Evolutionary conservation across 2,797 vertebrate genomes (phyloP).

Genomic region (Synaphobranchus kaupii): DNA sequence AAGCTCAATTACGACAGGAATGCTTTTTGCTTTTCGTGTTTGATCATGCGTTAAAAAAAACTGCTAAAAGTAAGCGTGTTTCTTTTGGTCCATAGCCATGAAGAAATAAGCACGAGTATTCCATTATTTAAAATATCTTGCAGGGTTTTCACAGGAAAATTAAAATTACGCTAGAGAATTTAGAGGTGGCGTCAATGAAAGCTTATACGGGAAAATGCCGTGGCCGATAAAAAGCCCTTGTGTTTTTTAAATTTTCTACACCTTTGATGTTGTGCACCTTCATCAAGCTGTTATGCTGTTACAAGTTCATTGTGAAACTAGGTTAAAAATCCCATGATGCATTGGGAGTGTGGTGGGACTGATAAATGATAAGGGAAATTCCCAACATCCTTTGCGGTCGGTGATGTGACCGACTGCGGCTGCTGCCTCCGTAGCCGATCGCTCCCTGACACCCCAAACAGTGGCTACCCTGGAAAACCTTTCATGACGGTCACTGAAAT

Average conservation of each 20-base stretch:
- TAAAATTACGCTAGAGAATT: neutral
- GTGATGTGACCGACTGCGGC: slow-evolving; percentile 76
- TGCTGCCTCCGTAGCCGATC: slow-evolving; percentile 70
- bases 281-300: slow-evolving; percentile 45
- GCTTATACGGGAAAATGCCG: neutral
- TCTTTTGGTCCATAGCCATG: slow-evolving; percentile 60
- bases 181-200: neutral
- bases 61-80: slow-evolving; percentile 4
- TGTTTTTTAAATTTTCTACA: neutral
- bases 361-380: slow-evolving; percentile 69
- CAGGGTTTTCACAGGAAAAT: neutral
- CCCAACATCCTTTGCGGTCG: slow-evolving; percentile 83
- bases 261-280: slow-evolving; percentile 51
- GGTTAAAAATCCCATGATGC: slow-evolving; percentile 71
- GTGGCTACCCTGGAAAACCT: slow-evolving; percentile 73
- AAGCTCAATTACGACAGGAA: slow-evolving; percentile 98
- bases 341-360: slow-evolving; percentile 44
- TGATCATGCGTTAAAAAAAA: slow-evolving; percentile 54
- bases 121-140: slow-evolving; percentile 56
- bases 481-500: slow-evolving; percentile 73
- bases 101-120: slow-evolving; percentile 72
- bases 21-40: slow-evolving; percentile 69
- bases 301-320: slow-evolving; percentile 62
- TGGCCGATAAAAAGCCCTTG: neutral
- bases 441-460: slow-evolving; percentile 86